Conservation (phyloP, 2,888 invertebrate species). For the Drosophila cognata region DNA sequence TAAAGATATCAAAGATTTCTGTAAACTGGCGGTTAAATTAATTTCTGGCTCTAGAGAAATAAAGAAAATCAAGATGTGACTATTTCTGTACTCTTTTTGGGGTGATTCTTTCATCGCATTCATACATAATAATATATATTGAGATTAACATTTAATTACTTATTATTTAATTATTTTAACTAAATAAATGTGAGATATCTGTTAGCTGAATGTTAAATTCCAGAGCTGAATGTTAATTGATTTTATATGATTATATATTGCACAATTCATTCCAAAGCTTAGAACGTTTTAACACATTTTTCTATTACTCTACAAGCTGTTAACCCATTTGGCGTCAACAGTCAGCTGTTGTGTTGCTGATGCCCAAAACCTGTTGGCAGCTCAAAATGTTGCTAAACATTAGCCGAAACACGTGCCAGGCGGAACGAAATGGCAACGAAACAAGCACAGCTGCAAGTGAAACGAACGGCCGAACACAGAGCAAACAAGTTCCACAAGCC, state of each 20-base stretch:
- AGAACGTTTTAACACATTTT: not conserved
- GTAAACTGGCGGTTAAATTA: not conserved
- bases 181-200: not conserved
- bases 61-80: rapidly evolving
- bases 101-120: not conserved
- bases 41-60: not conserved
- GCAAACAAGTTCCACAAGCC: constrained; percentile 51
- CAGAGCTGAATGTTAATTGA: not conserved
- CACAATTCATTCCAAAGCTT: not conserved
- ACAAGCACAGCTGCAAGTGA: constrained; percentile 35
- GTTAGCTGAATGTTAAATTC: not conserved
- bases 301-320: not conserved
- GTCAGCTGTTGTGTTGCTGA: constrained; percentile 28
- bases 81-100: not conserved
- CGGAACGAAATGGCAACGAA: constrained; percentile 30
- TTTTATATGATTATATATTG: not conserved
- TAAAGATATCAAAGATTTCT: not conserved
- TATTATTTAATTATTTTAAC: not conserved
- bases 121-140: not conserved
- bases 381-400: constrained; percentile 49
- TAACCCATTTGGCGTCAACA: not conserved
- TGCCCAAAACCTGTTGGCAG: constrained; percentile 51
- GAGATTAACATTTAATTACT: not conserved
- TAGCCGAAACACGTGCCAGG: constrained; percentile 38
- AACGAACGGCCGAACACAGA: constrained; percentile 7